Base-by-base conservation (phyloP, 1,140 invertebrate species). In the Aphidius gifuensis region DNA sequence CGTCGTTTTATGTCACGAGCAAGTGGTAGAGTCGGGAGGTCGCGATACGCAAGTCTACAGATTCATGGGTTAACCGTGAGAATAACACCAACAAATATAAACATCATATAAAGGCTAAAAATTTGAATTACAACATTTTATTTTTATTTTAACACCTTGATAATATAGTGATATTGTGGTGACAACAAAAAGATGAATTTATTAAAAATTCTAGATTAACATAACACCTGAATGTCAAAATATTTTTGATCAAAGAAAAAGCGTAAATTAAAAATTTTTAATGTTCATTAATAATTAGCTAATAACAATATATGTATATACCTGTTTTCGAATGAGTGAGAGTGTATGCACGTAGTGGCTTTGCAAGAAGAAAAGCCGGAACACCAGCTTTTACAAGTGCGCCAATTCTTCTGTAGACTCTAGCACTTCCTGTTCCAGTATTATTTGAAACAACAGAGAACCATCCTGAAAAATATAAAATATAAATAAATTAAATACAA, bases 381-480 rank as follows among this genome's bases (percentile, higher is more conserved):
- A 80, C 78, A 58, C 78, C 76, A n/a, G 77, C 78, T 50, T 72
- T 72, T 40, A 80, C 78, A 51, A 80, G 65, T 5, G 78, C 78
- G 6, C 78, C 75, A 39, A 80, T 74, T 74, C 75, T 73, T 60
- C 78, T 71, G 65, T 80, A 80, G 50, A 79, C 73, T 39, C 78
- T 70, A 16, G 78, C 78, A 69, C 71, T 79, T 74, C 78, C 78
- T 63, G 77, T 74, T 47, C 77, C 75, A 45, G 71, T 77, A 58
- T 74, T 78, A 59, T 66, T 80, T 6, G 81, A 78, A n/a, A 83
- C 80, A 43, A 83, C 79, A 4, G 79, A 81, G 66, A 83, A 82
- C 81, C 81, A 83, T 46, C 81, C 81, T 83, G 73, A 16, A 16
- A 16, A 16, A 16, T 16, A 16, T 16, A 16, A 16, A 16, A 16